Evolutionary conservation across 2,888 invertebrate genomes (phyloP).

Genomic region (Philhelius pedissequus): DNA sequence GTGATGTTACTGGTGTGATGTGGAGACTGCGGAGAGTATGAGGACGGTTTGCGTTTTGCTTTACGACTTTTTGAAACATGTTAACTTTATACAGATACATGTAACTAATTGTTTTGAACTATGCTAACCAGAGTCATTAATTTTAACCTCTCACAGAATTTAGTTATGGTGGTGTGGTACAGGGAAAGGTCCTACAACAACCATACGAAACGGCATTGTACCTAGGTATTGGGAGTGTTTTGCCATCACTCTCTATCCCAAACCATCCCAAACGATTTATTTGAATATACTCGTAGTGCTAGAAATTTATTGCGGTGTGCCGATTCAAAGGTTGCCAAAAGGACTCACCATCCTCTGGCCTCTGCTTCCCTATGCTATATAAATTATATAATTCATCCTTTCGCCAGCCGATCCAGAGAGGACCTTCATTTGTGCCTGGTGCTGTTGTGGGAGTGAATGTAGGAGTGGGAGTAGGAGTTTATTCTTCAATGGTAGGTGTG

Average conservation of each 20-base stretch:
- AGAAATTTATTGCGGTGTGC: slow-evolving; percentile 57
- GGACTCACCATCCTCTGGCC: slow-evolving; percentile 16
- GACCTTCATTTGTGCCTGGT: slow-evolving; percentile 8
- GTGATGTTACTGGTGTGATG: neutral
- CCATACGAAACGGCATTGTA: slow-evolving; percentile 6
- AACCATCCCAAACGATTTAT: slow-evolving; percentile 38
- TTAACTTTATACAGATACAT: slow-evolving; percentile 51
- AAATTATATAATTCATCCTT: slow-evolving; percentile 57
- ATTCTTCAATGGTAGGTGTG: slow-evolving; percentile 5
- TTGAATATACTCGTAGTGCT: slow-evolving; percentile 58
- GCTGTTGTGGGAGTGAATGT: too few relatives aligned
- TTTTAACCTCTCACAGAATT: slow-evolving; percentile 10
- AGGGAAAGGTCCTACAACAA: slow-evolving; percentile 5
- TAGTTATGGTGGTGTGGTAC: slow-evolving; percentile 5
- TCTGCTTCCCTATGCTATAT: neutral
- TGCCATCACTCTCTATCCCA: neutral
- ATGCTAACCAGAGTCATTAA: slow-evolving; percentile 65
- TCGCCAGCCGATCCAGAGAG: neutral
- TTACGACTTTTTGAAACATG: slow-evolving; percentile 63
- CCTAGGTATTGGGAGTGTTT: neutral
- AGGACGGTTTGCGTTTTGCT: slow-evolving; percentile 50
- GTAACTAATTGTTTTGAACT: slow-evolving; percentile 66
- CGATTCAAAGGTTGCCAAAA: slow-evolving; percentile 18
- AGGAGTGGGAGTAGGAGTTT: too few relatives aligned
- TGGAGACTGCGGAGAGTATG: neutral